phyloP scores from a whole-genome alignment of 2,113 vertebrate species.

The Hippocampus mohnikei region DNA sequence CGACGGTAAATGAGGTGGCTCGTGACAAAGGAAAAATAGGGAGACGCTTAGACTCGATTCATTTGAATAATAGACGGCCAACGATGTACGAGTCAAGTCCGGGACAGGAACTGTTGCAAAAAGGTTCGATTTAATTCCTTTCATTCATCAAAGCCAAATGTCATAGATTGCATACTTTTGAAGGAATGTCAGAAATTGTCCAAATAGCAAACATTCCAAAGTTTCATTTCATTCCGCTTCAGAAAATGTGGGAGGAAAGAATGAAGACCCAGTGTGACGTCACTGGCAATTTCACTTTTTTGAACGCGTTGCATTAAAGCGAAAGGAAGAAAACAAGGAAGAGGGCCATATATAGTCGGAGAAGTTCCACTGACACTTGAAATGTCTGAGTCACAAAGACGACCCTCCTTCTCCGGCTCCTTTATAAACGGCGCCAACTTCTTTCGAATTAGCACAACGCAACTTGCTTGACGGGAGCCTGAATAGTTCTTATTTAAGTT shows the following conservation, averaged over 20 bases:
- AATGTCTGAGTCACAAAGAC: conserved; percentile 55
- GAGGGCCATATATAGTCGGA: conserved; percentile 46
- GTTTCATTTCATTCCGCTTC: neutral
- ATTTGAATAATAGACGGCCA: neutral
- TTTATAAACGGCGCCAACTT: conserved; percentile 51
- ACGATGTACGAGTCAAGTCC: neutral
- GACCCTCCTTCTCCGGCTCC: conserved; percentile 50
- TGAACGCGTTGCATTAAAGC: too few relatives aligned
- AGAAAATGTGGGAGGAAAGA: neutral
- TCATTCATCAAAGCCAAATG: neutral
- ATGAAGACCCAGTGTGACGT: neutral
- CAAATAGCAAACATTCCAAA: neutral
- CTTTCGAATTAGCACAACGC: conserved; percentile 11
- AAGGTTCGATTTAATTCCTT: neutral
- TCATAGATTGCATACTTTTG: neutral
- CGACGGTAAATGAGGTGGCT: conserved; percentile 4
- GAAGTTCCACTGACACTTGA: conserved; percentile 29
- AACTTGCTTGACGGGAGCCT: conserved; percentile 1
- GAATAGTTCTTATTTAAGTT: conserved; percentile 31
- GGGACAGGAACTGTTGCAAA: neutral
- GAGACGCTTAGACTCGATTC: neutral
- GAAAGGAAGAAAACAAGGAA: conserved; percentile 21
- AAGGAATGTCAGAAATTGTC: neutral
- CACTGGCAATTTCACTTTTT: neutral
- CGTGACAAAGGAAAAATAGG: neutral